Evolutionary conservation across 2,797 vertebrate species (phyloP).

Genomic region (Cephalopachus bancanus): DNA sequence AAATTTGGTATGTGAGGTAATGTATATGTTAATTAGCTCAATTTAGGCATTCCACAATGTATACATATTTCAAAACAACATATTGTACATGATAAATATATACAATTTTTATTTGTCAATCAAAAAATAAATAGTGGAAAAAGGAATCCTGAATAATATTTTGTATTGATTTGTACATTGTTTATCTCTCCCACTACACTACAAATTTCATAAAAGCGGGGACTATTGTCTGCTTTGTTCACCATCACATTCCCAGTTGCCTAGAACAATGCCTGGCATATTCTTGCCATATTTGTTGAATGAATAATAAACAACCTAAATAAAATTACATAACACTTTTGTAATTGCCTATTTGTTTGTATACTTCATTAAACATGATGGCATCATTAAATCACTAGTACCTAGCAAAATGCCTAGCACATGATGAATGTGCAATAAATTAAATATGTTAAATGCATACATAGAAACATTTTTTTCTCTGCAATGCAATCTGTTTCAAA

Average conservation of each 20-base stretch:
- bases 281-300: background rate
- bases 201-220: background rate
- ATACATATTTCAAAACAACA: background rate
- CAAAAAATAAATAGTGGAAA: background rate
- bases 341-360: background rate
- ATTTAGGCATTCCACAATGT: background rate
- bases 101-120: background rate
- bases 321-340: slow-evolving; percentile 39
- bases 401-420: background rate
- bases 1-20: background rate
- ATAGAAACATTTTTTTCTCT: slow-evolving; percentile 24
- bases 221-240: background rate
- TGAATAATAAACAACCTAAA: slow-evolving; percentile 35
- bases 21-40: background rate
- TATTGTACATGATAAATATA: background rate
- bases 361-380: background rate
- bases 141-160: background rate
- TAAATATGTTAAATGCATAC: slow-evolving; percentile 43
- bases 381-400: background rate
- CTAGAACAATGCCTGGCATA: background rate
- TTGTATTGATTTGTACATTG: background rate
- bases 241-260: background rate
- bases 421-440: slow-evolving; percentile 4
- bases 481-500: background rate
- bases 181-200: background rate